Evolutionary conservation across 2,888 invertebrate genomes (phyloP).

Genomic region (Pachymerium ferrugineum): DNA sequence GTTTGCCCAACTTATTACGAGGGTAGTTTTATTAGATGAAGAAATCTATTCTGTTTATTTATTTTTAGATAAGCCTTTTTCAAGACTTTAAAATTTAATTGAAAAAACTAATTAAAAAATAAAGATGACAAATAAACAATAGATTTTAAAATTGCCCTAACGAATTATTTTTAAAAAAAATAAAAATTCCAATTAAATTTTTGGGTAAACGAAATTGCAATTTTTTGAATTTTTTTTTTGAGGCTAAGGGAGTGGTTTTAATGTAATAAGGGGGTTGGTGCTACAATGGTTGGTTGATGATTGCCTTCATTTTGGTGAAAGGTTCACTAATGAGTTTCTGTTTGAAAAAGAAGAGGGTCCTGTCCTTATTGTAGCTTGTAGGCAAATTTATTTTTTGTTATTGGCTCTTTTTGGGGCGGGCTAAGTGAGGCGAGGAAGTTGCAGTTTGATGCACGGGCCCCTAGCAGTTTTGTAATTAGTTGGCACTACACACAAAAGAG

Average conservation of each 20-base stretch:
- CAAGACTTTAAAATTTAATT: no score
- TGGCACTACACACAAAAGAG: constrained; percentile 14
- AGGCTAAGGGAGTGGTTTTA: constrained; percentile 3
- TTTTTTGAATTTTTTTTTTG: no score
- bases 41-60: not conserved
- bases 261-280: constrained; percentile 7
- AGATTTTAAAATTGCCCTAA: no score
- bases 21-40: not conserved
- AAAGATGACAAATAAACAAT: no score
- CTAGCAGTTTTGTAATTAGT: constrained; percentile 29
- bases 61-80: no score
- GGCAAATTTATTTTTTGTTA: not conserved
- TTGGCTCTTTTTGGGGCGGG: not conserved
- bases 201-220: not conserved
- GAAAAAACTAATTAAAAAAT: no score
- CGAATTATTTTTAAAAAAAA: not conserved
- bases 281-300: constrained; percentile 3
- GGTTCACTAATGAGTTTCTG: constrained; percentile 31
- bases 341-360: constrained; percentile 16
- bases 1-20: constrained; percentile 6
- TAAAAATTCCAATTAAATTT: not conserved
- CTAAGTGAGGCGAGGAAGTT: constrained; percentile 19
- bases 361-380: not conserved
- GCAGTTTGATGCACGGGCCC: constrained; percentile 21
- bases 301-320: constrained; percentile 20